Evolutionary conservation across 2,113 vertebrate genomes (phyloP), one percentile per base, ranked within the genome.

Genomic region (Hiodon tergisus): DNA sequence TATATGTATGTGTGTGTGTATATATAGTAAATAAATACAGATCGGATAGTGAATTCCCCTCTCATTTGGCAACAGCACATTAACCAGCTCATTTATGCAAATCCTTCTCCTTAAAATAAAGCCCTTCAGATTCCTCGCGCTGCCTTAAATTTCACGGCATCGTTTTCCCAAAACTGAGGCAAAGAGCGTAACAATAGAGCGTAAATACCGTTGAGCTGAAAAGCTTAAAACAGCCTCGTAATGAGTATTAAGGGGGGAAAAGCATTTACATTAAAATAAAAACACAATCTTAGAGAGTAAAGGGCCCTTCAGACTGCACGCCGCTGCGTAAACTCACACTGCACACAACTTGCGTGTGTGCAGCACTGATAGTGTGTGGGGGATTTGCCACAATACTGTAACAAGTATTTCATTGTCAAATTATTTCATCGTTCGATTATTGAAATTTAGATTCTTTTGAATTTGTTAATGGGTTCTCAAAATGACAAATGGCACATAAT

Each of bases 21-120:
- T 61, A 11, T 61, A 61, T 14, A 14, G 59, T 73, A 52, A 73
- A 62, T 62, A 73, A 73, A 72, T 62, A 73, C 60, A 51, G 3
- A 63, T 73, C 47, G 62, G 59, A 53, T 14, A 52, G 59, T 6
- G 63, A 62, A 63, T 73, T 63, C 50, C n/a, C 4, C 47, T 53
- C 14, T 73, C 60, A 17, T 60, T 73, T 73, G 71, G 71, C 71
- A 73, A 48, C 47, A 17, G 53, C 16, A 53, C 50, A 17, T 73
- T 62, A 62, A 63, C 14, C 59, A 73, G 71, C 58, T 62, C 71
- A 73, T 53, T 63, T 63, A 73, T 73, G 60, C 60, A 63, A 63
- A 73, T 63, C 71, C 71, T 61, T 6, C 48, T 68, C 10, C 67
- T 62, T 62, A 61, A 60, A 54, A 55, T 48, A 57, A 71, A 73